These are phyloP conservation scores for Prionace glauca DNA, from an alignment of 2,797 vertebrate species.

Conservation along the genomic window DNA sequence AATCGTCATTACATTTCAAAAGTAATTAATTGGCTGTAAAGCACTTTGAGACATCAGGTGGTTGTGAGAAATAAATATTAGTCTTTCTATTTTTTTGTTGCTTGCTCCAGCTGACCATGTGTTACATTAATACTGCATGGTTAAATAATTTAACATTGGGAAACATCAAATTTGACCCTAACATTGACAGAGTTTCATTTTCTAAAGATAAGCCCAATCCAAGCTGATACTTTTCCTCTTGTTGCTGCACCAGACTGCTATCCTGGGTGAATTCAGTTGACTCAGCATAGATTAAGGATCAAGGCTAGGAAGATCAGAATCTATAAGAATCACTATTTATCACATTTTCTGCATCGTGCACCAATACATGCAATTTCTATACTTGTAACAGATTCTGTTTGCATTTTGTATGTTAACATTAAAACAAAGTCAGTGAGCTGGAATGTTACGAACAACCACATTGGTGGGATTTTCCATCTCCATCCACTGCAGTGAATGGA, in stretches of 20 bases:
- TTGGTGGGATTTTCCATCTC: too few relatives aligned
- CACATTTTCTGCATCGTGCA: background rate
- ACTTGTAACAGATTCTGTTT: background rate
- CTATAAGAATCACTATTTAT: background rate
- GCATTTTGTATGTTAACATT: conserved; percentile 17
- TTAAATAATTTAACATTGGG: background rate
- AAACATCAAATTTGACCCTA: background rate
- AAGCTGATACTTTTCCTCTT: background rate
- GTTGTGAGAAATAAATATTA: too few relatives aligned
- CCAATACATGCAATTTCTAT: background rate
- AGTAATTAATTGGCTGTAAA: too few relatives aligned
- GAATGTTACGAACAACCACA: too few relatives aligned
- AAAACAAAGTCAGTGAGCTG: background rate
- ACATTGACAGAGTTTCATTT: background rate
- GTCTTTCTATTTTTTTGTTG: too few relatives aligned
- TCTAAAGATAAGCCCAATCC: background rate
- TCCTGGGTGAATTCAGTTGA: background rate
- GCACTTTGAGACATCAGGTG: too few relatives aligned
- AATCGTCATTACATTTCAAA: too few relatives aligned
- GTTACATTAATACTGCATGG: background rate
- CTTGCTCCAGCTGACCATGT: background rate
- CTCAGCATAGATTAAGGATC: background rate
- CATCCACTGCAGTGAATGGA: too few relatives aligned
- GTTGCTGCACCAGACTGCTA: background rate
- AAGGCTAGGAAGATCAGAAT: too few relatives aligned